phyloP scores from a whole-genome alignment of 2,113 vertebrate genomes.

The Bubo blakistoni region DNA sequence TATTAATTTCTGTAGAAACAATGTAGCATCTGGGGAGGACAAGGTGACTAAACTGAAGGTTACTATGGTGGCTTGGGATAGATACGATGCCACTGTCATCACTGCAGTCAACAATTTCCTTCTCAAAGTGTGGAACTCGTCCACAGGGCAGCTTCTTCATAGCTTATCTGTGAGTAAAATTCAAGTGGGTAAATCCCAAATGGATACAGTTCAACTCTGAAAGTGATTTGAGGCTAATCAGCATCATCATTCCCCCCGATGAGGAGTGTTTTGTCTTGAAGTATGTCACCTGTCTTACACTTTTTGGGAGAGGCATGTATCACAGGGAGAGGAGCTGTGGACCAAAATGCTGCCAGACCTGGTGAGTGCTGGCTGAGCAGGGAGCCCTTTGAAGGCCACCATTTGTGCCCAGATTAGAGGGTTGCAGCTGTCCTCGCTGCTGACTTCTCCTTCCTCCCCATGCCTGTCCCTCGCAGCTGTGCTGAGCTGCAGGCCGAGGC shows the following conservation, averaged over 20 bases:
- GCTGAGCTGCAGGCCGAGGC: neutral
- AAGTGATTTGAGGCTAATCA: neutral
- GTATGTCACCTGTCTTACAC: too few species aligned
- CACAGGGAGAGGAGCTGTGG: neutral
- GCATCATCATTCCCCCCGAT: neutral
- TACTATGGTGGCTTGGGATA: slow-evolving; percentile 98
- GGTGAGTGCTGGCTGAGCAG: neutral
- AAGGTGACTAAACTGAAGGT: slow-evolving; percentile 93
- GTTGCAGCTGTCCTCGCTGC: neutral
- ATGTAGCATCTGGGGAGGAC: slow-evolving; percentile 80
- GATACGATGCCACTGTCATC: slow-evolving; percentile 86
- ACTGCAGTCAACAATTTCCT: slow-evolving; percentile 96
- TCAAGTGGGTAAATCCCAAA: neutral
- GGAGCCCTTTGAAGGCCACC: neutral
- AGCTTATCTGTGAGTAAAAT: slow-evolving; percentile 85
- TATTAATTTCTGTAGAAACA: slow-evolving; percentile 73
- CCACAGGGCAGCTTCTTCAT: slow-evolving; percentile 90
- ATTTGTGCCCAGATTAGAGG: neutral
- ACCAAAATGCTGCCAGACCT: neutral
- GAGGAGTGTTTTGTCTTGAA: neutral
- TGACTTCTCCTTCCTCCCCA: neutral
- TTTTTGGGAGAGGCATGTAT: neutral
- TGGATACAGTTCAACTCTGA: neutral
- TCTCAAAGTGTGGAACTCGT: slow-evolving; percentile 93
- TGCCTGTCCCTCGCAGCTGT: neutral